Evolutionary conservation across 53 echinoderm and acorn worm genomes (phyloP).

Genomic region (Holothuria leucospilota): DNA sequence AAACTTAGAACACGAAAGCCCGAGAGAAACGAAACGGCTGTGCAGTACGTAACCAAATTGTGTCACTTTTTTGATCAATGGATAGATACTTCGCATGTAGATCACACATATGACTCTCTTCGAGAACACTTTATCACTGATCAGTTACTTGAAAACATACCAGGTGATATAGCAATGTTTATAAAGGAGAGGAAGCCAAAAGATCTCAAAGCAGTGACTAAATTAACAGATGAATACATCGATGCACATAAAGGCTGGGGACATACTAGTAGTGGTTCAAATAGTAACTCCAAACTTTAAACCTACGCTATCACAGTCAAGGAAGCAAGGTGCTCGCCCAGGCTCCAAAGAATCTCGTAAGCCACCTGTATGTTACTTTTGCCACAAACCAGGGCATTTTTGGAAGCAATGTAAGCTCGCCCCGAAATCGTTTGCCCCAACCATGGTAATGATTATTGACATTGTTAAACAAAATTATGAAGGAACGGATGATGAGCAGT

Average conservation of each 20-base stretch:
- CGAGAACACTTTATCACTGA: slow-evolving; percentile 28
- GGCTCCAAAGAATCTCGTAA: no score
- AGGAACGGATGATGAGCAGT: background rate
- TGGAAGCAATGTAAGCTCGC: slow-evolving; percentile 10
- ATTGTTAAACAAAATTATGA: background rate
- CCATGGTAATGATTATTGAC: slow-evolving; percentile 25
- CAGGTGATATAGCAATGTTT: background rate
- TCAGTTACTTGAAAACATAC: slow-evolving; percentile 26
- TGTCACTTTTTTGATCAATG: slow-evolving; percentile 15
- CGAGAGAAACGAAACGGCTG: slow-evolving; percentile 25
- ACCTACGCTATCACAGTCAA: no score
- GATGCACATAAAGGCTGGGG: slow-evolving; percentile 14
- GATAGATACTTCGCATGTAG: slow-evolving; percentile 36
- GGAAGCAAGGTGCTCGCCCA: no score
- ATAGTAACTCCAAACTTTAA: no score
- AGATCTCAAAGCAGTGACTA: background rate
- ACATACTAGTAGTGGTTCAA: background rate
- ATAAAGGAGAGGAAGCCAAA: slow-evolving; percentile 37
- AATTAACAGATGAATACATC: slow-evolving; percentile 48
- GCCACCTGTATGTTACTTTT: background rate
- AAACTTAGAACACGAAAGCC: slow-evolving; percentile 37
- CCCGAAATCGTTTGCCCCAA: slow-evolving; percentile 18
- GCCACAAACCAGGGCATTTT: background rate
- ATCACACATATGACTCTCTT: background rate
- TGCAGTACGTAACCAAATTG: slow-evolving; percentile 26